phyloP scores from a whole-genome alignment of 2,888 invertebrate genomes.

The Euzophera pinguis region DNA sequence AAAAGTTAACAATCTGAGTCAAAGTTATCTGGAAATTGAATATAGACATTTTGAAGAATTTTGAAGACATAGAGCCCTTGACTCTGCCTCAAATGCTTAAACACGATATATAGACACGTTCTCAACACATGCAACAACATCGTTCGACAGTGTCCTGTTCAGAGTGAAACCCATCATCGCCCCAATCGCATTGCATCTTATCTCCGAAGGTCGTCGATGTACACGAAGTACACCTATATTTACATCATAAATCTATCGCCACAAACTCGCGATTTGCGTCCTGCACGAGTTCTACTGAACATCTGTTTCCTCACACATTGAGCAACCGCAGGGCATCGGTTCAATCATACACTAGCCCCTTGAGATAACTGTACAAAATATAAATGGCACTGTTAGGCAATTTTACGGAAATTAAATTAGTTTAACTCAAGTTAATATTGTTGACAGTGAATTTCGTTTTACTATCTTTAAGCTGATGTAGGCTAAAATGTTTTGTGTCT shows the following conservation, averaged over 20 bases:
- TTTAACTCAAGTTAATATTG: no score
- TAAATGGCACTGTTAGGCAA: no score
- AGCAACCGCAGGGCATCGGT: constrained; percentile 11
- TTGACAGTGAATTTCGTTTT: no score
- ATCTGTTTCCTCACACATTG: constrained; percentile 13
- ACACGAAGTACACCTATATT: neutral
- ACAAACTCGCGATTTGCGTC: neutral
- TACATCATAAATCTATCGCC: neutral
- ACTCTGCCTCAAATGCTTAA: no score
- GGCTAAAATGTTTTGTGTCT: no score
- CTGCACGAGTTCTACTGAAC: constrained; percentile 4
- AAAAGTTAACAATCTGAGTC: neutral
- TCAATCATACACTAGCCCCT: constrained; percentile 6
- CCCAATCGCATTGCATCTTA: neutral
- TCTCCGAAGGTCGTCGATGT: neutral
- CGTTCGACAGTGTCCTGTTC: neutral
- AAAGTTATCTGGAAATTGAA: no score
- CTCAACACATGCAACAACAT: no score
- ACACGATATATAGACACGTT: no score
- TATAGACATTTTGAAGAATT: no score
- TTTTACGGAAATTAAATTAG: no score
- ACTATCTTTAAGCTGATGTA: no score
- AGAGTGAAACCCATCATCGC: neutral
- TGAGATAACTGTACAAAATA: neutral
- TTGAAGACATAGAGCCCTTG: no score